Conservation (phyloP, 2,888 invertebrate genomes). For the Dynastes hyllus region DNA sequence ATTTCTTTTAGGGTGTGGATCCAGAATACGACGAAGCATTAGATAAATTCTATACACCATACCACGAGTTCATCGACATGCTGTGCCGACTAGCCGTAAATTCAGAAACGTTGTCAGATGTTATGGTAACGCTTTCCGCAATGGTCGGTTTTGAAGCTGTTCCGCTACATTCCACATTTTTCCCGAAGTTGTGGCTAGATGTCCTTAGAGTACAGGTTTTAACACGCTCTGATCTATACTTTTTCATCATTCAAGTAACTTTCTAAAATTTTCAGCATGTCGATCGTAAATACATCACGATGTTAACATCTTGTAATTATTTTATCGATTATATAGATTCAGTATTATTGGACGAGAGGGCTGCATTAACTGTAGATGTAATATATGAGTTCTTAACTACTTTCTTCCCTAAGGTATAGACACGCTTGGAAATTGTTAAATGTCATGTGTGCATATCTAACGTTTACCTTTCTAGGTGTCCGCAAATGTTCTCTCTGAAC, state of each 20-base stretch:
- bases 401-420: conserved; percentile 90
- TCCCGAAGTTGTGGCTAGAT: conserved; percentile 94
- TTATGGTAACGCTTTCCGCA: conserved; percentile 88
- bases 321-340: conserved; percentile 93
- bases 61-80: conserved; percentile 91
- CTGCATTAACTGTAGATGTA: conserved; percentile 87
- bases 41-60: conserved; percentile 87
- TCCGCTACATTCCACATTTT: conserved; percentile 89
- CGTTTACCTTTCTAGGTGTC: conserved; percentile 71
- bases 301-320: conserved; percentile 87
- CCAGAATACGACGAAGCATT: conserved; percentile 85
- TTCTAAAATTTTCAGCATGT: conserved; percentile 74
- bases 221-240: background rate
- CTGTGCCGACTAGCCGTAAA: conserved; percentile 91
- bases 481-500: conserved; percentile 76
- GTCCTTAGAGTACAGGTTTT: conserved; percentile 82
- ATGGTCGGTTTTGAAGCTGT: conserved; percentile 94
- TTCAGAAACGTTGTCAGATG: conserved; percentile 89
- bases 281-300: conserved; percentile 86
- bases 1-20: conserved; percentile 78
- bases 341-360: conserved; percentile 90
- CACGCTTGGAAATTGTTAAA: background rate
- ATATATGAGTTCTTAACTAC: conserved; percentile 92
- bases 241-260: background rate
- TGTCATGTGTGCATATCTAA: background rate